Evolutionary conservation across 2,888 invertebrate species (phyloP), one percentile per base, ranked within the genome.

Genomic region (Carcina quercana): DNA sequence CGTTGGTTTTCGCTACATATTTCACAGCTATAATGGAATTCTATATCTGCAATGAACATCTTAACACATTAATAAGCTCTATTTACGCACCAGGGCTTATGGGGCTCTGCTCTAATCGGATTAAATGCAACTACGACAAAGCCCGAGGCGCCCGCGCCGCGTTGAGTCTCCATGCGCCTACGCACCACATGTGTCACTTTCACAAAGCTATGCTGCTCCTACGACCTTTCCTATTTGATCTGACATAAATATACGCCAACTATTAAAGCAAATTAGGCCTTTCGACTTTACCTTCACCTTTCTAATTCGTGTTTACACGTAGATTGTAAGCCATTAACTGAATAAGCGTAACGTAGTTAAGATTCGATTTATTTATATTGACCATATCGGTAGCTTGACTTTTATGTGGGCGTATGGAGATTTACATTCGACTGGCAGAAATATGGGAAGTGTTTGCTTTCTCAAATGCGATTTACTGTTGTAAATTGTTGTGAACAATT

Each of bases 181-280:
- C 79, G 65, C 74, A 59, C 34, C 30, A 43, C 44, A 54, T 57
- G 62, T 67, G 69, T 70, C 66, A 66, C 78, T 74, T 76, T 78
- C 76, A 59, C 69, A 35, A 45, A 59, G 59, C 52, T 56, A 63
- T 56, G 58, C 56, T 56, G 64, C 74, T 67, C 72, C 73, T 69
- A 75, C 72, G 62, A 60, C 52, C 59, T 59, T 56, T 52, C 37
- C 47, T 61, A 54, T 65, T 70, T 56, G 58, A 62, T 63, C 51
- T 65, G 61, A 64, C 65, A 67, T 59, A 59, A 68, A 66, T 59
- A 58, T 50, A 60, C n/a, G n/a, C n/a, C n/a, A n/a, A 51, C 51
- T 53, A 59, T 42, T 45, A 47, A 42, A 42, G 56, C 59, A 59
- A 67, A 67, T 66, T 50, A 57, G 52, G 43, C 57, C 55, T 65